These are phyloP conservation scores for Patella depressa DNA, from an alignment of 2,888 invertebrate genomes.

Conservation along the genomic window DNA sequence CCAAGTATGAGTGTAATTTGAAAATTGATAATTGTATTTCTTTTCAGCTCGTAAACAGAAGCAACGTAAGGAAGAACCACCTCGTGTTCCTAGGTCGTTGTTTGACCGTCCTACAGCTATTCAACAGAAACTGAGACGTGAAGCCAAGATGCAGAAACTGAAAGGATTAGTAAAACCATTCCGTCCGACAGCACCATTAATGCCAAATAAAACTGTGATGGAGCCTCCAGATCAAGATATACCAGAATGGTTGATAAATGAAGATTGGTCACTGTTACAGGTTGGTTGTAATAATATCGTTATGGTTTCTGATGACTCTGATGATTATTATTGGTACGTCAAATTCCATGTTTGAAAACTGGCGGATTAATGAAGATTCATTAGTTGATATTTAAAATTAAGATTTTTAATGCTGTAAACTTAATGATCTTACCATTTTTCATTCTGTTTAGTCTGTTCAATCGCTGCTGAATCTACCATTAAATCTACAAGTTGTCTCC, in stretches of 20 bases:
- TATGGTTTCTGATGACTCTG: not conserved
- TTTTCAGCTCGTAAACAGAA: conserved; percentile 69
- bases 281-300: conserved; percentile 38
- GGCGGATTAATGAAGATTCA: conserved; percentile 8
- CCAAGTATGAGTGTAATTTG: no score
- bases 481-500: conserved; percentile 82
- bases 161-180: conserved; percentile 61
- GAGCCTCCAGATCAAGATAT: conserved; percentile 71
- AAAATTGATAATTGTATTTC: not conserved
- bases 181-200: conserved; percentile 45
- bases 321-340: not conserved
- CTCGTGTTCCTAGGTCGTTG: conserved; percentile 83
- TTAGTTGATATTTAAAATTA: not conserved
- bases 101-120: conserved; percentile 86
- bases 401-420: no score
- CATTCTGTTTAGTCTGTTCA: conserved; percentile 73
- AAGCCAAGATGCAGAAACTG: conserved; percentile 83
- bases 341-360: conserved; percentile 1
- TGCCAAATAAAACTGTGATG: conserved; percentile 33
- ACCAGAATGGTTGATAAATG: conserved; percentile 91
- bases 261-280: conserved; percentile 87
- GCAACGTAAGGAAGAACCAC: conserved; percentile 80
- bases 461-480: conserved; percentile 77
- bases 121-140: conserved; percentile 82
- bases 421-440: no score